Evolutionary conservation across 1,140 invertebrate genomes (phyloP), one percentile per base, ranked within the genome.

Genomic region (Drosophila triauraria): DNA sequence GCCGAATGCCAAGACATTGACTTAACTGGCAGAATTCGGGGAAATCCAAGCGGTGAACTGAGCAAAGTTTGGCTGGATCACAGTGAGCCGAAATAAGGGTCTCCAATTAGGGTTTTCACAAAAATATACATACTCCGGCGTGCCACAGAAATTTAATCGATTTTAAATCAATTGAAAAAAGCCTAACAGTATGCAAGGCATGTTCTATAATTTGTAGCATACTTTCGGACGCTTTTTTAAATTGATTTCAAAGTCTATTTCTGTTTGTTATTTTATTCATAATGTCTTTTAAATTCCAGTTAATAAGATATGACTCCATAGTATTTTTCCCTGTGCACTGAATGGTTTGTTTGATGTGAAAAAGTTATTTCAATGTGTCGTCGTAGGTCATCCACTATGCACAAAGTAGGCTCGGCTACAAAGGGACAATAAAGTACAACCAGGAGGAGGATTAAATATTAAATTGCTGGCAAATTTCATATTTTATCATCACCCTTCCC

Each of bases 1-100:
- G 65, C 46, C 40, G 44, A 46, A 62, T 78, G 76, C 65, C 76
- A 78, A 78, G 57, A 38, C 70, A 65, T 75, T 63, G 70, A 46
- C 69, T 54, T 42, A 46, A 75, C 32, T 47, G 57, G 27, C 17
- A 75, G 35, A n/a, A 43, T 20, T 70, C 13, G 12, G 9, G 35
- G 23, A 13, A 65, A 35, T 42, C 44, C 23, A 44, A 17, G 27
- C 25, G 38, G 12, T 38, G n/a, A 35, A 43, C 40, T 13, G 15
- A 30, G 47, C 32, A 42, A n/a, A 54, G n/a, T 58, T 54, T 44
- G 35, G 0, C 15, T 40, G 3, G 20, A 10, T 51, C 23, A 30
- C 27, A 23, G 27, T 9, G n/a, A 27, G 6, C 35, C n/a, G 13
- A 12, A 64, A 63, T 25, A 20, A 15, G 12, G 48, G 7, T 5